Conservation (phyloP, 2,113 vertebrate species). For the Ptilorrhoa leucosticta region DNA sequence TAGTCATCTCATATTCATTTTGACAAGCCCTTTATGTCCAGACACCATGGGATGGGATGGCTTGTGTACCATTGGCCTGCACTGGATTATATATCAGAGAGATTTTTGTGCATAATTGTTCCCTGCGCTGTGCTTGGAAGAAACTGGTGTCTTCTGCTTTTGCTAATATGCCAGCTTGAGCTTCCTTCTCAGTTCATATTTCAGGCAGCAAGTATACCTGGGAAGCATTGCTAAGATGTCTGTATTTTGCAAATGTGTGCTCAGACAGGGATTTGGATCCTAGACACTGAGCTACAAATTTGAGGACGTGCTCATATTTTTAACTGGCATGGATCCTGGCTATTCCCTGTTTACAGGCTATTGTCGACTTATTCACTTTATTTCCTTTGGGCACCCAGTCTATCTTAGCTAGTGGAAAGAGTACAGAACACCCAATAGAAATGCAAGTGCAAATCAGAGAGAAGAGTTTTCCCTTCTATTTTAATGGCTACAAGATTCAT, state of each 20-base stretch:
- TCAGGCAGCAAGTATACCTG: background rate
- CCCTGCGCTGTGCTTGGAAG: background rate
- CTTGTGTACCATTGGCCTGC: conserved; percentile 3
- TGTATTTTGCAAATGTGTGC: background rate
- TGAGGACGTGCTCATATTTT: background rate
- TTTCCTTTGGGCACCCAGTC: background rate
- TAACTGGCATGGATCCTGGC: background rate
- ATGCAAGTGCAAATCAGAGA: background rate
- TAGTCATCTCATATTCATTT: conserved; percentile 52
- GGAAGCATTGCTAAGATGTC: background rate
- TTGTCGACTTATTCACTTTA: background rate
- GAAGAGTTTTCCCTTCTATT: background rate
- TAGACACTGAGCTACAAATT: background rate
- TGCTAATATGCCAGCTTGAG: background rate
- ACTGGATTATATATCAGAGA: background rate
- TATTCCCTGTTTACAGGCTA: background rate
- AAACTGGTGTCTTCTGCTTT: conserved; percentile 11
- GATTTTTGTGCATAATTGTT: conserved; percentile 15
- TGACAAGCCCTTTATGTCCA: conserved; percentile 58
- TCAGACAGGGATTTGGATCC: background rate
- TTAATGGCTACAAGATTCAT: background rate
- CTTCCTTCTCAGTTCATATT: background rate
- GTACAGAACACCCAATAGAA: background rate
- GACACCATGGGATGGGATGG: background rate
- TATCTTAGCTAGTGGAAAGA: background rate